Base-by-base conservation (phyloP, 2,888 invertebrate genomes). In the Drosophila dives region DNA sequence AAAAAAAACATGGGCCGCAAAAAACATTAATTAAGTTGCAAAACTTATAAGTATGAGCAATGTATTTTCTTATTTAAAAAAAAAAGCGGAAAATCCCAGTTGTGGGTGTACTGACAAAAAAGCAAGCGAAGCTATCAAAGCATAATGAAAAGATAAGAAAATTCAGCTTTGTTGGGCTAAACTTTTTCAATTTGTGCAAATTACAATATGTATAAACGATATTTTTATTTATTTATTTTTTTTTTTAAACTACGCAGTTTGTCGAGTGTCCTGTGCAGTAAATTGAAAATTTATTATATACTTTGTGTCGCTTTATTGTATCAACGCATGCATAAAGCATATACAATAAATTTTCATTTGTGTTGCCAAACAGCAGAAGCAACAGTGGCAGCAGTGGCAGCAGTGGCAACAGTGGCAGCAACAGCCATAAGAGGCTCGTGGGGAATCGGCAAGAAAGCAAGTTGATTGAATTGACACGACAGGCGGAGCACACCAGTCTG, bases 291-390 rank as follows among this genome's bases (percentile, higher is more conserved):
- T 83, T 86, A 81, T 86, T 84, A 76, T 78, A 71, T 73, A 26
- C 71, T 8, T 38, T 45, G 40, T 64, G 54, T 56, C 38, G 60
- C 26, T 40, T 26, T 45, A 75, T 72, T 85, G 86, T 80, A 85
- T 75, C 84, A 75, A 75, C 81, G 78, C 81, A 82, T 83, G 79
- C 79, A 79, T 79, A 84, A 84, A 84, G 84, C 83, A 81, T 71
- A 81, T 85, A 86, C 80, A 86, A 86, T 86, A 86, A 86, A 86
- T 86, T 86, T 85, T 86, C 85, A 86, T 86, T 86, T 86, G 85
- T 81, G 72, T 86, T 74, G 81, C 83, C 85, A 86, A 82, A 85
- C 84, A 75, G 69, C 53, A 58, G 45, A 4, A 23, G 50, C 59
- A 64, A 48, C 34, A 49, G 36, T 60, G 38, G 26, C 26, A 26